Conservation (phyloP, 2,113 vertebrate species). For the Callocephalon fimbriatum region DNA sequence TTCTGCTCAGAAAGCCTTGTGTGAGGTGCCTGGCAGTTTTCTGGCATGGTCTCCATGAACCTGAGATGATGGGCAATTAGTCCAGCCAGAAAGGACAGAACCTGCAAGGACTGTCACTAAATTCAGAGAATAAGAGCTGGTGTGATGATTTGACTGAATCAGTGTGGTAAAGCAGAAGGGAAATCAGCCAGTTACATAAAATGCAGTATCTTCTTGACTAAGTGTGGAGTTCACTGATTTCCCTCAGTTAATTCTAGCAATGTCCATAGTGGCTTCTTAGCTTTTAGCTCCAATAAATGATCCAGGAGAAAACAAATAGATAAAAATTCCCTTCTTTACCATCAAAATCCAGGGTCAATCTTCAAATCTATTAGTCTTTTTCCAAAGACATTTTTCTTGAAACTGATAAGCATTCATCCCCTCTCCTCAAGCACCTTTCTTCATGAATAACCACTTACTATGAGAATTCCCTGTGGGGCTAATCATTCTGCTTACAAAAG, state of each 20-base stretch:
- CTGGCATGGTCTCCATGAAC: neutral
- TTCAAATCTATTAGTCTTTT: neutral
- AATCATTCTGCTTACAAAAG: conserved; percentile 30
- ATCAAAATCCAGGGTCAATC: neutral
- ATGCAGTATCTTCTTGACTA: neutral
- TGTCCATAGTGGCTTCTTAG: neutral
- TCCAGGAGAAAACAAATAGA: neutral
- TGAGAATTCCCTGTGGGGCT: neutral
- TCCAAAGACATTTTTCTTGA: neutral
- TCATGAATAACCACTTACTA: neutral
- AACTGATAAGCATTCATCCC: neutral
- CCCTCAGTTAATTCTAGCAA: neutral
- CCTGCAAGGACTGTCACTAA: neutral
- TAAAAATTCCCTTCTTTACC: neutral
- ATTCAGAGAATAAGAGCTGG: neutral
- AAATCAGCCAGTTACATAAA: neutral
- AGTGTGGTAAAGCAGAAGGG: neutral
- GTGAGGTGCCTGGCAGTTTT: neutral
- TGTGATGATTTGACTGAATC: neutral
- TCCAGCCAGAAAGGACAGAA: neutral
- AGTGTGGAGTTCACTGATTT: neutral
- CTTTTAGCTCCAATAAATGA: neutral
- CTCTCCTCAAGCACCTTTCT: neutral
- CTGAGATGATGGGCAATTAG: neutral
- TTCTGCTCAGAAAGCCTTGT: neutral